Base-by-base conservation (phyloP, 2,113 vertebrate species). In the Scortum barcoo region DNA sequence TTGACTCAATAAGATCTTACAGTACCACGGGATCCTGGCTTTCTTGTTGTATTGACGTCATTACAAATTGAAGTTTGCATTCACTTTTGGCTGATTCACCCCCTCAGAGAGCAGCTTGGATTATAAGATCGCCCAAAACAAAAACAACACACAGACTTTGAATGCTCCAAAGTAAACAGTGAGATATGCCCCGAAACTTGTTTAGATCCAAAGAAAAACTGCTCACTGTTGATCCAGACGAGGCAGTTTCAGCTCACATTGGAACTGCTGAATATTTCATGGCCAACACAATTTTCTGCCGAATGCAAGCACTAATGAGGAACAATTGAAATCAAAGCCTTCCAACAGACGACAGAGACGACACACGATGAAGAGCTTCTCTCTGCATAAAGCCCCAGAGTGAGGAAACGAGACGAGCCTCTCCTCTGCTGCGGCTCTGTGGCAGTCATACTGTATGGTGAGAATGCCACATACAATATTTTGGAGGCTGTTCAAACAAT, bases 251-350 rank as follows among this genome's bases (percentile, higher is more conserved):
- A 79, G 48, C 67, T 68, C 11, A 1, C 72, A 53, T 13, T 71
- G 67, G 74, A 83, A 48, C 76, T 75, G 68, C n/a, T 92, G 75
- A 91, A 90, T 93, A 90, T 93, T 93, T 92, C 70, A 91, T 83
- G 50, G 70, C 69, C 56, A 74, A 69, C 81, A 72, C 80, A 72
- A 26, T 87, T 81, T 74, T 77, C 68, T 60, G 53, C 11, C 2
- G 22, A 63, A 81, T 20, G 50, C 70, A 85, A 51, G 63, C 78
- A 51, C 53, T 91, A 92, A 91, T 83, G 79, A 93, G 88, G 63
- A 91, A 87, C 71, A 89, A 90, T 54, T 83, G 78, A 87, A 90
- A 91, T 86, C 70, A 88, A 88, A 91, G 85, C 51, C 19, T 81
- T 89, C 50, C 50, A 71, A 48, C 60, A 60, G 58, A 62, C 20